Evolutionary conservation across 2,113 vertebrate genomes (phyloP), one percentile per base, ranked within the genome.

Genomic region (Rhea americana): DNA sequence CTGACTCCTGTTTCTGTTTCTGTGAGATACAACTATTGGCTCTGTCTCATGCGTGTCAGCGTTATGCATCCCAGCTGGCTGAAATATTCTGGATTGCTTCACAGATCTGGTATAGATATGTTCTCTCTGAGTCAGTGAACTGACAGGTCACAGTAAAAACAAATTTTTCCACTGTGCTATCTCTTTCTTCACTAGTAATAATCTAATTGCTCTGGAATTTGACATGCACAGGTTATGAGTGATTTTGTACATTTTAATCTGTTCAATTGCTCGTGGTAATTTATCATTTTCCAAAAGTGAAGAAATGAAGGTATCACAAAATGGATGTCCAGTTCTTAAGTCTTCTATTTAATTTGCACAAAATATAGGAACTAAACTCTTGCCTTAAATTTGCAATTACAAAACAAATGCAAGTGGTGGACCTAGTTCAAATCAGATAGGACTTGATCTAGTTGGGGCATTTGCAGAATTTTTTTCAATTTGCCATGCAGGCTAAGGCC

Each of bases 21-120:
- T 90, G 43, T 51, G 77, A 93, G 73, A 86, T 86, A 61, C 55
- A 89, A 5, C 77, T 78, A 72, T 56, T 86, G 86, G 93, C 91
- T 84, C 63, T 76, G 58, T 65, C 80, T 89, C 1, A 0, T 63
- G 45, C 91, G 80, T 94, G 83, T 95, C 94, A 90, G 83, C 74
- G 20, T 94, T 95, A 96, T 93, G 81, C 91, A 72, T 73, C 74
- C 90, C 96, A 96, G 93, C 95, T 96, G 95, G 90, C 14, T 56
- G 77, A 95, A 96, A 94, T 82, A 92, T 56, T 95, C 94, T 51
- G 86, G 88, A 79, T 94, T 96, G 92, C 92, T 94, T 95, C 91
- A 94, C 77, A 82, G 92, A 90, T 96, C 58, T 91, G 73, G 83
- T 95, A 61, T 88, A 90, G 91, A 95, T 85, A 95, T 76, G 59